Percentiles rank a stretch among this genome's conserved stretches.
Conservation (phyloP, 2,797 vertebrate species). For the Craterocephalus amniculus region DNA sequence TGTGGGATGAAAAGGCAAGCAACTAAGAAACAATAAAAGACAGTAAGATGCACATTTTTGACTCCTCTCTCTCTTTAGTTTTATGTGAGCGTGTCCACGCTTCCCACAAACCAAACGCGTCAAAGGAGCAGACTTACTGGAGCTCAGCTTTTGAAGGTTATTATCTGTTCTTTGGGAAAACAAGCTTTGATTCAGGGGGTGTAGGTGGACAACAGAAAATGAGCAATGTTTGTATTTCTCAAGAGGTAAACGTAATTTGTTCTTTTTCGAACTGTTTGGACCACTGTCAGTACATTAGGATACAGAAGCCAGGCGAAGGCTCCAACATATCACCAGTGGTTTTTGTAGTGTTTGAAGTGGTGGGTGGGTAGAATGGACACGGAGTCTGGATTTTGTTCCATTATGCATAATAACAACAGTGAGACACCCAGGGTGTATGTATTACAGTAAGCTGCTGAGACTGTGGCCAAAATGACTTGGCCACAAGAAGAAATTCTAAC, state of each 20-base stretch:
- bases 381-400: slow-evolving; percentile 58
- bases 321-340: slow-evolving; percentile 24
- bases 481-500: slow-evolving; percentile 49
- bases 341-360: slow-evolving; percentile 16
- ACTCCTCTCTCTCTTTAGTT: slow-evolving; percentile 2
- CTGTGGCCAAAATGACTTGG: slow-evolving; percentile 57
- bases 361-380: slow-evolving; percentile 10
- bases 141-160: slow-evolving; percentile 46
- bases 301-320: slow-evolving; percentile 18
- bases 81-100: slow-evolving; percentile 33
- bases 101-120: slow-evolving; percentile 43
- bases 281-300: slow-evolving; percentile 13
- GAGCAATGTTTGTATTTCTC: slow-evolving; percentile 44
- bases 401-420: slow-evolving; percentile 59
- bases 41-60: slow-evolving; percentile 13
- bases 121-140: slow-evolving; percentile 24
- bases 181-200: slow-evolving; percentile 22
- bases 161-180: slow-evolving; percentile 39
- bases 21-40: slow-evolving; percentile 31
- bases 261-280: slow-evolving; percentile 42
- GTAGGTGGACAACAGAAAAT: background rate
- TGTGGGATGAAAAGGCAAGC: slow-evolving; percentile 25
- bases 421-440: slow-evolving; percentile 44
- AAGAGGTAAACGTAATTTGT: slow-evolving; percentile 40
- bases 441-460: slow-evolving; percentile 41